Base-by-base conservation (phyloP, 2,888 invertebrate genomes). In the Napeogenes sylphis region DNA sequence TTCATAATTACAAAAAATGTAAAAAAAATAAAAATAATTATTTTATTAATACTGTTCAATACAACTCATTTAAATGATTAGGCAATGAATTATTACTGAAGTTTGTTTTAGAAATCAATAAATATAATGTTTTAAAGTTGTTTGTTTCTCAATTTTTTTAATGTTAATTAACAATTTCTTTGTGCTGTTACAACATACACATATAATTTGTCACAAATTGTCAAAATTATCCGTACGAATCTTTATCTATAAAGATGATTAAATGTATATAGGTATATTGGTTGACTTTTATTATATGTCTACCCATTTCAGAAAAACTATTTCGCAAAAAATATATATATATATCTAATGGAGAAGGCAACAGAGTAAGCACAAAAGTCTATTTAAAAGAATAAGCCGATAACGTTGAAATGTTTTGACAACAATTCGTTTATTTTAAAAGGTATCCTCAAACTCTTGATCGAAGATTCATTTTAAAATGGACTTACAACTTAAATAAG, bases 211-310 rank as follows among this genome's bases (percentile, higher is more conserved):
- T 56, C 56, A 55, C 46, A 21, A 21, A 21, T 42, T 56, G 55
- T 63, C 59, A 56, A 66, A 69, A 61, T 62, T 63, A 67, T 65
- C 61, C 70, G 61, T 65, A 62, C 53, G 62, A 51, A 30, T 69
- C 63, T 70, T 69, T 67, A 58, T 68, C 67, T 71, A 70, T 71
- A 71, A 71, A 75, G 73, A 75, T 71, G 68, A 75, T 71, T 75
- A 75, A 71, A 75, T 74, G 74, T 75, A 73, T 70, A 72, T 75
- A 71, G 67, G 64, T 70, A 66, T 64, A 6, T 38, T 30, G 53
- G 54, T 10, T 42, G 42, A 10, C 42, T 42, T 42, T 42, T 42
- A 42, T 42, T 42, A 42, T 42, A 3, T 10, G 10, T 12, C 42
- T 10, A 10, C 42, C 35, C 35, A 4, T 35, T 35, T 35, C 21